phyloP scores from a whole-genome alignment of 1,140 invertebrate species.

The Drosophila asahinai region DNA sequence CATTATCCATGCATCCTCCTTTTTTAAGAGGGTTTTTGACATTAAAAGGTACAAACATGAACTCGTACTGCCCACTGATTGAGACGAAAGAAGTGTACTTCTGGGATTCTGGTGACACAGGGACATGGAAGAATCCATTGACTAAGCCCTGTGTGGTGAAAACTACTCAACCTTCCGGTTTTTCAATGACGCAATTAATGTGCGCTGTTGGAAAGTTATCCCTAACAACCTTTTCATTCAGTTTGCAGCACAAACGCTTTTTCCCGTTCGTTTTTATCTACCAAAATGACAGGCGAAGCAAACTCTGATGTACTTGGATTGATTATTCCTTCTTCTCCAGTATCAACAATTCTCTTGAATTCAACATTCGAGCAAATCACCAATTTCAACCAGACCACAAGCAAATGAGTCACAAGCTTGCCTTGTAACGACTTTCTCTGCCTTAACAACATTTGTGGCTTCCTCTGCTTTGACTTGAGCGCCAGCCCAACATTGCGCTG shows the following conservation, averaged over 20 bases:
- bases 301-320: not conserved
- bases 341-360: not conserved
- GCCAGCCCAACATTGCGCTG: too few species aligned
- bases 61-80: slow-evolving; percentile 1
- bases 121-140: slow-evolving; percentile 2
- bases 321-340: slow-evolving; percentile 4
- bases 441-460: not conserved
- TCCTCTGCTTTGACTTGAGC: not conserved
- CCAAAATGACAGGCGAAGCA: not conserved
- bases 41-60: slow-evolving; percentile 4
- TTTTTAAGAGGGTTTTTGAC: not conserved
- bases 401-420: not conserved
- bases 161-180: not conserved
- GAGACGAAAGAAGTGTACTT: slow-evolving; percentile 8
- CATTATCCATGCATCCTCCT: slow-evolving; percentile 4
- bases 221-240: not conserved
- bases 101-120: not conserved
- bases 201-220: slow-evolving; percentile 2
- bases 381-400: not conserved
- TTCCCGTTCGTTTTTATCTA: not conserved
- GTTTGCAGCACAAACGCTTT: too few species aligned
- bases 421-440: not conserved
- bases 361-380: not conserved
- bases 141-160: not conserved
- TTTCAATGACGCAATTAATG: slow-evolving; percentile 3